Percentiles rank a stretch among this genome's conserved stretches.
phyloP scores from a whole-genome alignment of 2,113 vertebrate species.

The Phyllostomus discolor region DNA sequence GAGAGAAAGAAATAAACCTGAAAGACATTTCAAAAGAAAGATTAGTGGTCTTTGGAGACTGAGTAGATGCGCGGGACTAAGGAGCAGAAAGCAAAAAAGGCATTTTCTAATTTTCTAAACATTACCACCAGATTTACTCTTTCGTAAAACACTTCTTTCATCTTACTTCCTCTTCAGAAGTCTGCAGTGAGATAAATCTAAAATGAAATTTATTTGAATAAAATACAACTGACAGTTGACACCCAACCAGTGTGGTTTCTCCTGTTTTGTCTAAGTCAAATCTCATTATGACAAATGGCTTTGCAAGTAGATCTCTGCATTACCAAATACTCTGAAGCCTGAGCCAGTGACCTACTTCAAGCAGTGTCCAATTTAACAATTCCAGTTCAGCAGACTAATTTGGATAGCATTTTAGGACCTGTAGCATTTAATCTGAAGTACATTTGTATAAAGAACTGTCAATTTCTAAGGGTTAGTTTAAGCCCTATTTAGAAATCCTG shows the following conservation, averaged over 20 bases:
- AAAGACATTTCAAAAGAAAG: constrained; percentile 20
- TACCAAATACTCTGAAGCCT: constrained; percentile 51
- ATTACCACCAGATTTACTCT: neutral
- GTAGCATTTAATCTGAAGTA: constrained; percentile 50
- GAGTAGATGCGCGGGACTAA: neutral
- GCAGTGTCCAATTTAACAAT: constrained; percentile 56
- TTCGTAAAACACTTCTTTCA: constrained; percentile 9
- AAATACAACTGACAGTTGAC: constrained; percentile 39
- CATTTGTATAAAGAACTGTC: constrained; percentile 36
- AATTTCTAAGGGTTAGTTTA: constrained; percentile 26
- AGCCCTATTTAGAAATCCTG: constrained; percentile 22
- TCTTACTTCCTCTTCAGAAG: constrained; percentile 31
- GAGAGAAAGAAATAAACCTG: neutral
- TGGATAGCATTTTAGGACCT: constrained; percentile 43
- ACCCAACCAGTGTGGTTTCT: constrained; percentile 22
- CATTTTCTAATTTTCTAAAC: constrained; percentile 37
- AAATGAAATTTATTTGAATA: constrained; percentile 48
- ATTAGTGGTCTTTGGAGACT: neutral
- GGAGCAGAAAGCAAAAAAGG: constrained; percentile 12
- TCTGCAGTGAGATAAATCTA: constrained; percentile 28
- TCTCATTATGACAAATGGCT: constrained; percentile 51
- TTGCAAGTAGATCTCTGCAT: constrained; percentile 46
- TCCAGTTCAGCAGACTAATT: constrained; percentile 48
- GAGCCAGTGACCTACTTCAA: constrained; percentile 58
- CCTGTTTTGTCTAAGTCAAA: constrained; percentile 29